Conservation (phyloP, 2,888 invertebrate genomes). For the Proisotoma minuta region DNA sequence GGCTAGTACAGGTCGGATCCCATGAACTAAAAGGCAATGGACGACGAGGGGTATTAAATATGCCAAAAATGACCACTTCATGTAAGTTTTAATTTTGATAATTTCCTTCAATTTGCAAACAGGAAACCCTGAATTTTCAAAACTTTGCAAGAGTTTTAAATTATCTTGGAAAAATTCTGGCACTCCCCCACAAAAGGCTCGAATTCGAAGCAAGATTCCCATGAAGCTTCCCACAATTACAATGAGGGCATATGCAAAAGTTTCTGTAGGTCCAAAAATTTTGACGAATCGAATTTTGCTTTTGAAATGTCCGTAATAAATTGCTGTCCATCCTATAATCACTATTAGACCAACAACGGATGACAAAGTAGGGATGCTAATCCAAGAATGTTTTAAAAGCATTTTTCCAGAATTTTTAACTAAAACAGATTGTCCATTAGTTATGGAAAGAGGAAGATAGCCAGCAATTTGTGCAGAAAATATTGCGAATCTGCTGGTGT, state of each 20-base stretch:
- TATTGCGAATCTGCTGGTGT: constrained; percentile 7
- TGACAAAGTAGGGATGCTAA: constrained; percentile 11
- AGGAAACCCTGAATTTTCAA: constrained; percentile 13
- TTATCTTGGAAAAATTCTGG: constrained; percentile 10
- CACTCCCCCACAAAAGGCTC: neutral
- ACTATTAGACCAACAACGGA: neutral
- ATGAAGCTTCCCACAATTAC: neutral
- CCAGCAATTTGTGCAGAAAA: constrained; percentile 13
- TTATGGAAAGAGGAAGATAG: constrained; percentile 14
- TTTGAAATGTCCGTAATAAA: constrained; percentile 9
- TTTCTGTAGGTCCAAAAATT: constrained; percentile 25
- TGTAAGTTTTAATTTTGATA: neutral
- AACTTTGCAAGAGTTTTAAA: constrained; percentile 8
- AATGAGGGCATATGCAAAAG: constrained; percentile 17
- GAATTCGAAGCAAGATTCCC: constrained; percentile 8
- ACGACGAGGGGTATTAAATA: neutral
- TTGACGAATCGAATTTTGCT: constrained; percentile 5
- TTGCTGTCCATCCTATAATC: constrained; percentile 8
- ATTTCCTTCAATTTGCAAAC: neutral
- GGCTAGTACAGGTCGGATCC: neutral
- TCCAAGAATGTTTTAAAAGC: neutral
- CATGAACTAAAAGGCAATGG: neutral
- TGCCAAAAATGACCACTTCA: neutral
- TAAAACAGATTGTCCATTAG: neutral
- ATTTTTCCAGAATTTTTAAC: neutral